These are phyloP conservation scores for Mohoua ochrocephala DNA, from an alignment of 2,113 vertebrate species.

Conservation along the genomic window DNA sequence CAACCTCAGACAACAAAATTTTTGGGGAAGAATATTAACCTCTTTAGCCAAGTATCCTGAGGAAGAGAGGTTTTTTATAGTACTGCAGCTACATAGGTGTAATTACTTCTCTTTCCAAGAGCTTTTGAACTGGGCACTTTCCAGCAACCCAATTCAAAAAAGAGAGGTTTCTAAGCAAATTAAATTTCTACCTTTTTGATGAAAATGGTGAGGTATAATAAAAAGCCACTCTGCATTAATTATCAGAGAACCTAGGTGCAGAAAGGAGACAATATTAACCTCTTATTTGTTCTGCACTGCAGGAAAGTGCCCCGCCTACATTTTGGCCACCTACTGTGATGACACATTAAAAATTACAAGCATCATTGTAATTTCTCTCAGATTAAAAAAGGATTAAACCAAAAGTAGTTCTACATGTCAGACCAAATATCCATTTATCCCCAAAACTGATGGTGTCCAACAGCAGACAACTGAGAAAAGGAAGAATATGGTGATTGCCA, in stretches of 20 bases:
- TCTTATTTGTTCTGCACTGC: background rate
- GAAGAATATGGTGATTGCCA: background rate
- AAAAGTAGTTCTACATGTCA: background rate
- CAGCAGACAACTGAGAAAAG: background rate
- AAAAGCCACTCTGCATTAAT: background rate
- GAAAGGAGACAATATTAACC: background rate
- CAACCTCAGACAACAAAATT: background rate
- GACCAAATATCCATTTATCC: background rate
- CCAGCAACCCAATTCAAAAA: background rate
- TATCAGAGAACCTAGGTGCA: background rate
- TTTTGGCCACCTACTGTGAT: background rate
- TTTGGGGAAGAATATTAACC: rapidly evolving
- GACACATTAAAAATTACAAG: background rate
- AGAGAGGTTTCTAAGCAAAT: background rate
- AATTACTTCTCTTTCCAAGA: background rate
- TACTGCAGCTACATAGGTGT: background rate
- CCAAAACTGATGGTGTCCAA: background rate
- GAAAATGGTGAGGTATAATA: background rate
- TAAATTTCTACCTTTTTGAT: background rate
- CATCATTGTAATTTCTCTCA: rapidly evolving
- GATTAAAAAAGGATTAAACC: background rate
- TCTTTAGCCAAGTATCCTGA: background rate
- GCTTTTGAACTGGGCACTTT: background rate
- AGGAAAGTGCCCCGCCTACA: background rate
- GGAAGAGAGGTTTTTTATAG: rapidly evolving